These are phyloP conservation scores for Heliconius sara DNA, from an alignment of 2,888 invertebrate genomes.

Conservation along the genomic window DNA sequence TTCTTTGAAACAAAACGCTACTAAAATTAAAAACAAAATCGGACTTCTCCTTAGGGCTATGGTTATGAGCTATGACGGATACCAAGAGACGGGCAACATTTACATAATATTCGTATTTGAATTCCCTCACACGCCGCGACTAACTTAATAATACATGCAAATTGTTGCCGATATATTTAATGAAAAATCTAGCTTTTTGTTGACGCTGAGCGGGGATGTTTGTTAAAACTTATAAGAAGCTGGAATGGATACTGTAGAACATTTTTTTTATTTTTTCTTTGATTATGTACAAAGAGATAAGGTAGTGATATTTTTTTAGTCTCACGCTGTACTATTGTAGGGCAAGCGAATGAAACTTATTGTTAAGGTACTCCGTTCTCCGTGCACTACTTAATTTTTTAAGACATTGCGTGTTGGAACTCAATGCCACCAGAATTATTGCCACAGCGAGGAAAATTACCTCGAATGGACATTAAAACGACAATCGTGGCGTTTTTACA, in stretches of 20 bases:
- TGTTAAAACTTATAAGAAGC: background rate
- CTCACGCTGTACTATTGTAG: too few species aligned
- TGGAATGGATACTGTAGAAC: background rate
- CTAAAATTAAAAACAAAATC: constrained; percentile 14
- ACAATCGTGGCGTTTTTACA: too few species aligned
- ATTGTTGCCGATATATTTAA: constrained; percentile 46
- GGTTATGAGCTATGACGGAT: constrained; percentile 22
- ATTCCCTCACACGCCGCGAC: constrained; percentile 39
- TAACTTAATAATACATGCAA: constrained; percentile 43
- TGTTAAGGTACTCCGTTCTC: too few species aligned
- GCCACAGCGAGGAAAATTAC: too few species aligned
- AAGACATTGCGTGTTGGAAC: too few species aligned
- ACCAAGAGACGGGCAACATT: constrained; percentile 24
- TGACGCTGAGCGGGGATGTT: constrained; percentile 13
- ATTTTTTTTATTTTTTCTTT: background rate
- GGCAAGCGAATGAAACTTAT: too few species aligned
- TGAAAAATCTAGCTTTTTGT: constrained; percentile 41
- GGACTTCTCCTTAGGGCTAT: background rate
- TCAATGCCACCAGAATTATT: too few species aligned
- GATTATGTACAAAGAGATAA: background rate
- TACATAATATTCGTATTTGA: constrained; percentile 46
- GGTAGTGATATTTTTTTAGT: too few species aligned
- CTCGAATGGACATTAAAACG: too few species aligned
- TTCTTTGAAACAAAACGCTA: background rate
- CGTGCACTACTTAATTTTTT: too few species aligned